Evolutionary conservation across 2,113 vertebrate species (phyloP), one percentile per base, ranked within the genome.

Genomic region (Lamprologus lemairii): DNA sequence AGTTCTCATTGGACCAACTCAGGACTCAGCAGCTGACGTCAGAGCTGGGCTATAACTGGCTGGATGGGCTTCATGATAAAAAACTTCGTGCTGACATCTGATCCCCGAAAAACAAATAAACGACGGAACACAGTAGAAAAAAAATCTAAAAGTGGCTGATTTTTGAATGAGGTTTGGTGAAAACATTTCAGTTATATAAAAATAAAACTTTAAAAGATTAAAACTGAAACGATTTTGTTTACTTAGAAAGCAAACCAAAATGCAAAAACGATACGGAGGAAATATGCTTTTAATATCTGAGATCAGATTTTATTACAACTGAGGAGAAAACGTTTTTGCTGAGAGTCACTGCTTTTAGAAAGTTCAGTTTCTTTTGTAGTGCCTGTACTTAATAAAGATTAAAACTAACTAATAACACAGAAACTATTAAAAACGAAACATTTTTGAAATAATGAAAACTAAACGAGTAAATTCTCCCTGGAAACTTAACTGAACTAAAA

Each of bases 1-100:
- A 26, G 68, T 86, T 84, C 88, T 93, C 23, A 96, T 95, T 96
- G 95, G 96, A 37, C 35, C 49, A 80, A 80, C 54, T 0, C 2
- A 1, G 45, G 5, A 80, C 91, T 90, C 80, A 89, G 55, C 9
- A 83, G 58, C 26, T 93, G 93, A 88, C 90, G 93, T 85, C 91
- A 87, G 2, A 86, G 88, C 80, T 37, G 51, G n/a, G 6, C 87
- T 87, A 49, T 89, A 40, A 96, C 95, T 95, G 95, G 95, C 58
- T 81, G 26, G 14, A 5, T 4, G 60, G n/a, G 12, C 63, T n/a
- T 31, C 23, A 83, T 19, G 16, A 45, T 45, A 45, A 75, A 23
- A 26, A 19, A 47, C 23, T 31, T 19, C 3, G 6, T 31, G 5
- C 71, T 75, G 71, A 60, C 51, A 23, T 7, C 17, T 75, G 82